Base-by-base conservation (phyloP, 2,113 vertebrate species). In the Eudyptes chrysolophus region DNA sequence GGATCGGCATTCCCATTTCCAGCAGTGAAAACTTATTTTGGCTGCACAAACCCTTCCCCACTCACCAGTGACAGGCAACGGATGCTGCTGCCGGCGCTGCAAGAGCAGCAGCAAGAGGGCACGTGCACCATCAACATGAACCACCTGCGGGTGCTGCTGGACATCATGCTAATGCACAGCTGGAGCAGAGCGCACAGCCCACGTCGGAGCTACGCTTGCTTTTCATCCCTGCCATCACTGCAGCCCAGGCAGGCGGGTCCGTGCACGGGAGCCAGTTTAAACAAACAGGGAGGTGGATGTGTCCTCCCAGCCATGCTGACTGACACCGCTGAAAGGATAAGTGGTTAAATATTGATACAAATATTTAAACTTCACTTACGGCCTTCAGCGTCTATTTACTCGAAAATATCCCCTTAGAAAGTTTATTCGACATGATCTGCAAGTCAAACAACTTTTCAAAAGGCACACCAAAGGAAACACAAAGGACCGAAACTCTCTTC, bases 391-490 rank as follows among this genome's bases (percentile, higher is more conserved):
- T 34, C 89, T 98, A 66, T 97, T 98, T 97, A 97, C 96, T 89
- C 22, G 4, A 80, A 70, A 89, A 93, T 70, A 84, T 86, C 94
- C 91, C 94, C 89, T 38, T 25, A 34, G 95, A 97, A 98, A 96
- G 87, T 94, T 96, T 94, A 20, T 13, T 8, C 17, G 42, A 89
- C 93, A 85, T 58, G 89, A 95, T 96, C 95, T 94, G 96, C 96
- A 97, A 94, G 90, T 94, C 60, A 97, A 98, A 92, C 89, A 72
- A 87, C 83, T 97, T 95, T 34, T 97, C 95, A 91, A 97, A 97
- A 69, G 80, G 18, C 20, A 1, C 89, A 4, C 10, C 44, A 6
- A 84, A 94, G 85, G 84, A 94, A 49, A 14, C 85, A 79, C 87
- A 84, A 92, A 95, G 78, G 84, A 79, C 62, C 54, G 10, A 7